Conservation (phyloP, 2,797 vertebrate species). For the Pseudochirops corinnae region DNA sequence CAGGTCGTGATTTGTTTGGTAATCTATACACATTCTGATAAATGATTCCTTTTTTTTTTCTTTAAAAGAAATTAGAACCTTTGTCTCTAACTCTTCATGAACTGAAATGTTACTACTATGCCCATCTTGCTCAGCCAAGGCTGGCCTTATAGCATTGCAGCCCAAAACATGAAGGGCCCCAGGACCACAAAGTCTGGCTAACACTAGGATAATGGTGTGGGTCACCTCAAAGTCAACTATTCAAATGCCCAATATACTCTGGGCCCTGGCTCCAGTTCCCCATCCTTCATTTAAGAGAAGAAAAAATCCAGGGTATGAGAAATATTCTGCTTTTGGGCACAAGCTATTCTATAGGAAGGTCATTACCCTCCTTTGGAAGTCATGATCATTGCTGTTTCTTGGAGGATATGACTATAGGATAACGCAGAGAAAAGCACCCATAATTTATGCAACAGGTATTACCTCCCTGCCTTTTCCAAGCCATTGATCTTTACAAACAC, state of each 20-base stretch:
- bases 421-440: neutral
- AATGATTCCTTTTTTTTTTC: neutral
- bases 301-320: neutral
- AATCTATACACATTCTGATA: neutral
- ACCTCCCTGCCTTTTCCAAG: neutral
- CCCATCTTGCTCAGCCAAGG: neutral
- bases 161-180: neutral
- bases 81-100: neutral
- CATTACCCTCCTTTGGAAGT: neutral
- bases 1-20: neutral
- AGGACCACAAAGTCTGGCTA: neutral
- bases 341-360: neutral
- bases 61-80: neutral
- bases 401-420: neutral
- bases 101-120: neutral
- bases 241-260: neutral
- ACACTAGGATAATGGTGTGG: neutral
- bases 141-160: neutral
- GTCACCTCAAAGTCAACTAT: neutral
- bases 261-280: neutral
- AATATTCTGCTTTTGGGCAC: neutral
- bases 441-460: neutral
- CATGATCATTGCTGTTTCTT: neutral
- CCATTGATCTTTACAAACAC: neutral
- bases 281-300: neutral